Base-by-base conservation (phyloP, 2,888 invertebrate genomes). In the Nezara viridula region DNA sequence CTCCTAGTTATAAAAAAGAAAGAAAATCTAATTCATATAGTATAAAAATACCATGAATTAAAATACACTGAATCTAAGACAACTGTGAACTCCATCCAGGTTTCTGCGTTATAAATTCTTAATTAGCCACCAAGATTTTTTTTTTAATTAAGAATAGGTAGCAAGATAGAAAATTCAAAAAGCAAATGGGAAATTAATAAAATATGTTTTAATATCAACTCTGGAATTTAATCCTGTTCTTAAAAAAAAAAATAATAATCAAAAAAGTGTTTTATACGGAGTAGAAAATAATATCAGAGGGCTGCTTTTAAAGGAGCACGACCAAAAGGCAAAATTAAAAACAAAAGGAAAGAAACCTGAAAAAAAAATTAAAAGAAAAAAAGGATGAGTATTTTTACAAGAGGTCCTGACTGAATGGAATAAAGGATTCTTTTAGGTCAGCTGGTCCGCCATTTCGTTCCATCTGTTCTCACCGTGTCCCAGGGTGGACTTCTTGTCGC, bases 261-360 rank as follows among this genome's bases (percentile, higher is more conserved):
- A 66, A 32, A 66, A 66, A 37, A 73, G 32, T 73, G 9, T 6
- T 73, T 73, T 73, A 73, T 37, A 73, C 19, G 19, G 37, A 37
- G 37, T 37, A 73, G 66, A 37, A 73, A 73, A 73, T 73, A 19
- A 37, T 73, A 73, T 73, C 19, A 73, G 37, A 73, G 66, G 14
- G 32, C 32, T 5, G 19, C 66, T 73, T 73, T 14, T 73, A 37
- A 73, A 73, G 66, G 10, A 37, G 9, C 6, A 73, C 66, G 32
- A 37, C 66, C 16, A 73, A 73, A 60, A 37, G 66, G 66, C 32
- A 73, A 73, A 73, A 73, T 73, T 73, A 73, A 73, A 73, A 73
- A 73, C 66, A 73, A 73, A 73, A 73, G 32, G 14, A 73, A 73
- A 73, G 21, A 7, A 37, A 37, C 19, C 37, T 37, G 6, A 37